Percentiles rank a stretch among this genome's conserved stretches.
phyloP scores from a whole-genome alignment of 2,888 invertebrate genomes.

The Seladonia tumulorum region DNA sequence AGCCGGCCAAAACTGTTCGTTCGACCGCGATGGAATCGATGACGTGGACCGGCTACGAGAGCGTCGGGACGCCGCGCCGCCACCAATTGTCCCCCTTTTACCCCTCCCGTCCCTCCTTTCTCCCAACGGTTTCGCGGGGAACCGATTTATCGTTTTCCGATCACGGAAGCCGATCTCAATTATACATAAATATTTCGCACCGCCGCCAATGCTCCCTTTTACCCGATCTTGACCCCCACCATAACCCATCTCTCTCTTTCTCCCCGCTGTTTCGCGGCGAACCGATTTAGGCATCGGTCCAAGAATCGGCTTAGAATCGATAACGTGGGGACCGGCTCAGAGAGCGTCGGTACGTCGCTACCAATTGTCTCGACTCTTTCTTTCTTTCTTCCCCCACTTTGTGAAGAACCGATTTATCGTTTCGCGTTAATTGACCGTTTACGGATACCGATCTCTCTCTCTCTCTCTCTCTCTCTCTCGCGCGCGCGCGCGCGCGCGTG shows the following conservation, averaged over 20 bases:
- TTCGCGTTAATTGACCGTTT: conserved; percentile 24
- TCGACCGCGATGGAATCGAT: conserved; percentile 67
- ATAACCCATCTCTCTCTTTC: too few species aligned
- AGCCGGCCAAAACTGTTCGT: conserved; percentile 66
- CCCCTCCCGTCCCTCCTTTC: too few species aligned
- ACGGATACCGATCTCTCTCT: neutral
- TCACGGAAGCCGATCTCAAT: too few species aligned
- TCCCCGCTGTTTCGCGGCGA: too few species aligned
- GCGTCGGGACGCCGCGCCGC: conserved; percentile 40
- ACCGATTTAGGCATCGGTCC: too few species aligned
- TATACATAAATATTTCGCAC: too few species aligned
- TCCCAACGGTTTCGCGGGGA: too few species aligned
- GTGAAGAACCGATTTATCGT: conserved; percentile 26
- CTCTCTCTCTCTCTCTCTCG: too few species aligned
- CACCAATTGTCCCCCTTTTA: conserved; percentile 15
- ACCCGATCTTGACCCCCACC: too few species aligned
- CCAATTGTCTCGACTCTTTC: neutral
- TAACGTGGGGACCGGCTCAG: conserved; percentile 52
- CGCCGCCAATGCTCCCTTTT: too few species aligned
- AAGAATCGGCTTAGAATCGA: conserved; percentile 51
- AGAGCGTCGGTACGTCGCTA: conserved; percentile 38
- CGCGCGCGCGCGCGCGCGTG: too few species aligned
- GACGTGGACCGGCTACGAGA: conserved; percentile 51
- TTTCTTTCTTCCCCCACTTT: neutral
- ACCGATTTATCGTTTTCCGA: too few species aligned